Percentiles rank a stretch among this genome's conserved stretches.
Evolutionary conservation across 2,113 vertebrate species (phyloP).

Genomic region (Upupa epops): DNA sequence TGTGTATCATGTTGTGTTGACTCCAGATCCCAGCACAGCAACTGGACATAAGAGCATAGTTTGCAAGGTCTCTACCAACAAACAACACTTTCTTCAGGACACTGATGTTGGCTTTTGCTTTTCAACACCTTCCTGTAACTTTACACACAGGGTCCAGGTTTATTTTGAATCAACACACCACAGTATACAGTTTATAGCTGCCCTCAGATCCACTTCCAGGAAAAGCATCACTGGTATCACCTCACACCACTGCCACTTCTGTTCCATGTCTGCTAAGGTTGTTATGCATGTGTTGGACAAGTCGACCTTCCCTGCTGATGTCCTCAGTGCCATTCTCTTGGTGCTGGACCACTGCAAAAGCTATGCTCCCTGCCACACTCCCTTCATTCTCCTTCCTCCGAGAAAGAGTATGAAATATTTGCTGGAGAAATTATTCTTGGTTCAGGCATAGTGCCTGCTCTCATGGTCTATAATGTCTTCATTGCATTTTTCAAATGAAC

Average conservation of each 20-base stretch:
- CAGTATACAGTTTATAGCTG: slow-evolving; percentile 44
- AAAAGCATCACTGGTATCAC: slow-evolving; percentile 34
- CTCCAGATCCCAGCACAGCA: background rate
- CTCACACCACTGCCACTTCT: background rate
- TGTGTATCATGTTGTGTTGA: background rate
- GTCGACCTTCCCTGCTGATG: fast-evolving
- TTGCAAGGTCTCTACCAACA: background rate
- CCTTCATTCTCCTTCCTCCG: background rate
- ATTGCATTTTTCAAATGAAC: background rate
- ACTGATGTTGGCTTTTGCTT: slow-evolving; percentile 64
- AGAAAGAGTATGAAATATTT: slow-evolving; percentile 10
- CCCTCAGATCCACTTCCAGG: slow-evolving; percentile 62
- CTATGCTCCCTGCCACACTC: background rate
- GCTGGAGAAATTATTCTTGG: background rate
- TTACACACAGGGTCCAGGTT: slow-evolving; percentile 40
- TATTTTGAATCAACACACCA: slow-evolving; percentile 66
- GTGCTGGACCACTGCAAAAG: background rate
- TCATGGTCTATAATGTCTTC: background rate
- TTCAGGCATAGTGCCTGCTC: background rate
- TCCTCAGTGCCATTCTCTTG: background rate
- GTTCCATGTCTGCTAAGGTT: background rate
- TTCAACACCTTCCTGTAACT: slow-evolving; percentile 68
- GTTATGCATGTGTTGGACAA: background rate
- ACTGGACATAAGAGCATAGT: background rate
- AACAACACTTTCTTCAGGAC: slow-evolving; percentile 17